phyloP scores from a whole-genome alignment of 1,140 invertebrate species.

The Zeugodacus cucurbitae region DNA sequence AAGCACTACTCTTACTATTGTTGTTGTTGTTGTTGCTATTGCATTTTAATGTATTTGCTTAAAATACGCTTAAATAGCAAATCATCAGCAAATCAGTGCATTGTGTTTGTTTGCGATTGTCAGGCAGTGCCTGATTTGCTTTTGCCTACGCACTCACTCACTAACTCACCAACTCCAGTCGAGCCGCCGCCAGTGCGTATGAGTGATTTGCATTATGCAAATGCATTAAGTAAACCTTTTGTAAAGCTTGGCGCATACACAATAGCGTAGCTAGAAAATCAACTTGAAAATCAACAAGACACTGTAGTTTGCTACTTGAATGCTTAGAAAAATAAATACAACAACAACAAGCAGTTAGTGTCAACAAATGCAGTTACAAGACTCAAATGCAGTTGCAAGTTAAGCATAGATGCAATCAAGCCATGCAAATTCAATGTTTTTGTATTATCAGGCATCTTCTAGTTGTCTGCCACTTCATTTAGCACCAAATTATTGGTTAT shows the following conservation, averaged over 20 bases:
- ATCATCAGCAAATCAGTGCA: not conserved
- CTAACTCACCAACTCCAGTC: not conserved
- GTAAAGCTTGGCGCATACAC: not conserved
- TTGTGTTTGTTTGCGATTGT: too few species aligned
- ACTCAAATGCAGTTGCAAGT: not conserved
- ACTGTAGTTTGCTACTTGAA: not conserved
- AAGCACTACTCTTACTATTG: not conserved
- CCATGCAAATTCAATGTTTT: not conserved
- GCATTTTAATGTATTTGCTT: not conserved
- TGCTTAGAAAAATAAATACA: not conserved
- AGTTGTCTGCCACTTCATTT: not conserved
- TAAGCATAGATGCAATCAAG: not conserved
- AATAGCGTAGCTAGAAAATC: conserved; percentile 62
- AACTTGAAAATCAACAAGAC: conserved; percentile 61
- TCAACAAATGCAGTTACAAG: not conserved
- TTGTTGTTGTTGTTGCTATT: not conserved
- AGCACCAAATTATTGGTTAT: not conserved
- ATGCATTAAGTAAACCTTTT: conserved; percentile 59
- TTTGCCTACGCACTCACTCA: not conserved
- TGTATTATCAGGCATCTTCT: not conserved
- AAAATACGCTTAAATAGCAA: not conserved
- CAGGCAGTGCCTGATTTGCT: not conserved
- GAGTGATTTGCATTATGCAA: conserved; percentile 57
- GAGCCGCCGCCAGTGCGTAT: conserved; percentile 46
- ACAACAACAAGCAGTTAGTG: not conserved